Evolutionary conservation across 2,113 vertebrate species (phyloP).

Genomic region (Rutilus rutilus): DNA sequence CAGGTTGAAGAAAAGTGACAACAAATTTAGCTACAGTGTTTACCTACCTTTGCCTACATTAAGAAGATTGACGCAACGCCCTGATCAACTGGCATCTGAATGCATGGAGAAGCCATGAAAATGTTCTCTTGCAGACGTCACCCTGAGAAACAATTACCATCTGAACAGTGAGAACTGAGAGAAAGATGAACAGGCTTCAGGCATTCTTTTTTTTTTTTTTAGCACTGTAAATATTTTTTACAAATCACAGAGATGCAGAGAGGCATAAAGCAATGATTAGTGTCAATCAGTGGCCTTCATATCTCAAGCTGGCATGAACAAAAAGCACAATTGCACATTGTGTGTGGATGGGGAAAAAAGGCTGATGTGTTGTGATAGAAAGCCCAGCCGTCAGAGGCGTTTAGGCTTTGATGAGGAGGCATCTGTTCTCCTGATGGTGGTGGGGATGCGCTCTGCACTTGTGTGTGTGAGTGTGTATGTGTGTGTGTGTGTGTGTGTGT

Average conservation of each 20-base stretch:
- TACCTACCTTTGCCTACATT: neutral
- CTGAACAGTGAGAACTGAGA: neutral
- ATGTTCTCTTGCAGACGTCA: neutral
- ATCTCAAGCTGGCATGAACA: neutral
- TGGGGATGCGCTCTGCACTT: neutral
- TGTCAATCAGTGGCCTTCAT: conserved; percentile 21
- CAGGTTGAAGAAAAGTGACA: neutral
- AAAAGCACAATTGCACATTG: conserved; percentile 21
- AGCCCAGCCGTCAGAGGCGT: conserved; percentile 11
- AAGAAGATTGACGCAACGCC: neutral
- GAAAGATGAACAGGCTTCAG: neutral
- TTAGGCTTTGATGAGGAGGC: conserved; percentile 41
- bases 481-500: conserved; percentile 12
- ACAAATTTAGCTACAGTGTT: neutral
- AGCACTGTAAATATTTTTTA: neutral
- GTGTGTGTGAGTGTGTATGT: too few relatives aligned
- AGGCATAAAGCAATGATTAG: neutral
- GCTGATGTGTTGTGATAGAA: conserved; percentile 36
- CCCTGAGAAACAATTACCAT: neutral
- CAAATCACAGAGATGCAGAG: conserved; percentile 9
- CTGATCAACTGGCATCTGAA: neutral
- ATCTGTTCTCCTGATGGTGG: conserved; percentile 44
- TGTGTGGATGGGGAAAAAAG: neutral
- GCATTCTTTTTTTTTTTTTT: too few relatives aligned
- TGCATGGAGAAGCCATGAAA: neutral